A percentile compares a stretch with the other conserved stretches of the same genome.
These are phyloP conservation scores for Crotophaga sulcirostris DNA, from an alignment of 2,113 vertebrate species.

Conservation along the genomic window DNA sequence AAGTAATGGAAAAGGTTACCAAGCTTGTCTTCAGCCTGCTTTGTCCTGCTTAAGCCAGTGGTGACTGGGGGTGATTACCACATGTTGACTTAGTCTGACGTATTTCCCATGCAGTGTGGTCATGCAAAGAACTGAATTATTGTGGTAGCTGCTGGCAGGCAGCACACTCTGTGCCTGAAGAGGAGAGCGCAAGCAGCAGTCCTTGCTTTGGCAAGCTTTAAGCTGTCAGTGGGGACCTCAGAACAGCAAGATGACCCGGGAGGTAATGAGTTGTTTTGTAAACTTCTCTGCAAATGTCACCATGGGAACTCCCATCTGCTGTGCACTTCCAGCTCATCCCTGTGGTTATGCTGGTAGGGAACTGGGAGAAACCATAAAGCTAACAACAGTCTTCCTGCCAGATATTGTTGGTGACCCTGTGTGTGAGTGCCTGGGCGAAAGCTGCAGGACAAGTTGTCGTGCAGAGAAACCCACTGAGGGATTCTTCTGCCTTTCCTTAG, in stretches of 20 bases:
- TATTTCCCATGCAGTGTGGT: background rate
- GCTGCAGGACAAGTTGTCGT: background rate
- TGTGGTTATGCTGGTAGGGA: background rate
- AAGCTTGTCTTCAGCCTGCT: background rate
- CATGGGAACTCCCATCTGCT: slow-evolving; percentile 6
- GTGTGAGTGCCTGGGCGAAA: slow-evolving; percentile 36
- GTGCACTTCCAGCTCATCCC: slow-evolving; percentile 1
- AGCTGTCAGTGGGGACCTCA: background rate
- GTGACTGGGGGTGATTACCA: background rate
- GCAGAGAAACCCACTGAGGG: background rate
- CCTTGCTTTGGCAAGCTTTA: background rate
- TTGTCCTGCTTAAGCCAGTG: background rate
- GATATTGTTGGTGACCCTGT: slow-evolving; percentile 29
- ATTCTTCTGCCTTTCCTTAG: slow-evolving; percentile 12
- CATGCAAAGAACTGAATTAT: background rate
- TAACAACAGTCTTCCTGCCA: slow-evolving; percentile 28
- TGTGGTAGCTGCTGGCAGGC: slow-evolving; percentile 13
- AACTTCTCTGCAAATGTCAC: slow-evolving; percentile 12
- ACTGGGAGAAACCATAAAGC: background rate
- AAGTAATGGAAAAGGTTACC: slow-evolving; percentile 34
- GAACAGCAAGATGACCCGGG: slow-evolving; percentile 3
- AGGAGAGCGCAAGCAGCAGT: background rate
- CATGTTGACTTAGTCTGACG: background rate
- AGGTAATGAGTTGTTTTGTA: slow-evolving; percentile 36
- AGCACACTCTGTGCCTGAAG: background rate